Percentiles rank a stretch among this genome's conserved stretches.
Conservation (phyloP, 23 tunicate species). For the Trididemnum clinides region DNA sequence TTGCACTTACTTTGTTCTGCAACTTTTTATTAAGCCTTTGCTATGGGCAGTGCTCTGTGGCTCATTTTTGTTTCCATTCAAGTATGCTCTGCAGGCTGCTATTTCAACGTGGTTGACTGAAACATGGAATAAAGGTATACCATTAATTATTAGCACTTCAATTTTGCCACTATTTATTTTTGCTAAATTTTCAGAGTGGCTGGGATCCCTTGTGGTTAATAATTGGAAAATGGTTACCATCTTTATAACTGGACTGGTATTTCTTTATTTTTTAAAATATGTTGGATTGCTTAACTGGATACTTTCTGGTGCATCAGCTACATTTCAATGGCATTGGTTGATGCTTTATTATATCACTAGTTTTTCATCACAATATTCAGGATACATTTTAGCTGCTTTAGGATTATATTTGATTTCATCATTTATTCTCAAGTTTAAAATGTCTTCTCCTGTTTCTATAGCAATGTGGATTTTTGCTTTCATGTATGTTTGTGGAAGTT, state of each 20-base stretch:
- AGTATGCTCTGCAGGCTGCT: conserved; percentile 55
- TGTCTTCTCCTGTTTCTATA: neutral
- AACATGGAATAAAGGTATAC: conserved; percentile 33
- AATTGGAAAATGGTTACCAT: conserved; percentile 49
- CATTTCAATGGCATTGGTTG: neutral
- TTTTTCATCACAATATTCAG: neutral
- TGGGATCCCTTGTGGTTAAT: conserved; percentile 38
- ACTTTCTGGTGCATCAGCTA: neutral
- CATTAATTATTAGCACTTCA: conserved; percentile 37
- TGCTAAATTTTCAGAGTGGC: conserved; percentile 57
- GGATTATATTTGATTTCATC: neutral
- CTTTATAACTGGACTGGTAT: conserved; percentile 18
- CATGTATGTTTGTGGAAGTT: conserved; percentile 28
- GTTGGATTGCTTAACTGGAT: neutral
- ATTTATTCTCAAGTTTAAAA: neutral
- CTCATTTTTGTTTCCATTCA: conserved; percentile 82
- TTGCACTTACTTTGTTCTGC: conserved; percentile 68
- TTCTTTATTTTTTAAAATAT: conserved; percentile 31
- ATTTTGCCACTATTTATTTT: conserved; percentile 65
- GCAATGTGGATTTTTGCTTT: conserved; percentile 10
- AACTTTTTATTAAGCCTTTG: conserved; percentile 80
- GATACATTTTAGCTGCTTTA: neutral
- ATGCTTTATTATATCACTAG: neutral
- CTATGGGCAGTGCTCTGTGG: conserved; percentile 88
- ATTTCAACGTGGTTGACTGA: conserved; percentile 57